Percentiles rank a stretch among this genome's conserved stretches.
These are phyloP conservation scores for Saimiri boliviensis DNA, from an alignment of 2,113 vertebrate species.

Conservation along the genomic window DNA sequence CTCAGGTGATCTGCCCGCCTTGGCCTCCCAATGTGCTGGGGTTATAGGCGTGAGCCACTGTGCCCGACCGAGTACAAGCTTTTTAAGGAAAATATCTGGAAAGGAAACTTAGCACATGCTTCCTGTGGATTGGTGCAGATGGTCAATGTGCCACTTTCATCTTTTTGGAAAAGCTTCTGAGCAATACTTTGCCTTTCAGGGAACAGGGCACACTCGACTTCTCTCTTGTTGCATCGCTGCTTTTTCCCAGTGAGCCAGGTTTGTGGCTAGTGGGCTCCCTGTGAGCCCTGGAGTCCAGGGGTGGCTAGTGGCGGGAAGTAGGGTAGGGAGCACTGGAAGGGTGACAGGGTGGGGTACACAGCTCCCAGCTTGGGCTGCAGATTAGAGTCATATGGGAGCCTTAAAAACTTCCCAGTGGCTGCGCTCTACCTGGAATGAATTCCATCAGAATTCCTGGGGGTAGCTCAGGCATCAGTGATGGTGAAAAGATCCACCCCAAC, in stretches of 20 bases:
- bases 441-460: too few species aligned
- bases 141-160: accelerated
- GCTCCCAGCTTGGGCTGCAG: neutral
- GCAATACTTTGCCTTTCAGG: accelerated
- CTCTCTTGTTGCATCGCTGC: accelerated
- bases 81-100: accelerated
- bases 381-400: neutral
- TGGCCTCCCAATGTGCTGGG: too few species aligned
- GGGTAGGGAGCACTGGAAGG: accelerated
- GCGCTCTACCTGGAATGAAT: neutral
- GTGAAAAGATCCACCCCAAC: neutral
- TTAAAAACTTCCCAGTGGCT: neutral
- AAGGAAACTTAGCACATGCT: accelerated
- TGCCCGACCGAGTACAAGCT: accelerated
- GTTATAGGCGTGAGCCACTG: too few species aligned
- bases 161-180: neutral
- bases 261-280: neutral
- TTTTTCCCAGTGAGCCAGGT: neutral
- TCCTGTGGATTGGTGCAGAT: accelerated
- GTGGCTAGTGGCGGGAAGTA: too few species aligned
- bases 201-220: accelerated
- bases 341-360: accelerated
- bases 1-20: too few species aligned
- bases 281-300: neutral
- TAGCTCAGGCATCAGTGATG: accelerated